phyloP scores from a whole-genome alignment of 2,797 vertebrate species.

The Coreius guichenoti region DNA sequence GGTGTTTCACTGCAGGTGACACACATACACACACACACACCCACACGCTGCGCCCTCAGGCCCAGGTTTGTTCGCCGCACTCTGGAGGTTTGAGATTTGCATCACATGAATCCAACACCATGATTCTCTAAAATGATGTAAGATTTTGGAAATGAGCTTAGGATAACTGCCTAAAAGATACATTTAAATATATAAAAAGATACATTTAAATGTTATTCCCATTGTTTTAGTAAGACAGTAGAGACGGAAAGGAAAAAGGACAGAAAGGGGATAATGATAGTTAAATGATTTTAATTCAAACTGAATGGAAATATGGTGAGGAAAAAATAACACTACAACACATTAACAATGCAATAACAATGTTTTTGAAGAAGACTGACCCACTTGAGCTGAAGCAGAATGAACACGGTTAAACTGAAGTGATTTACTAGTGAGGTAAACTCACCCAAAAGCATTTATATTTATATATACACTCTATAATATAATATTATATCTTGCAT shows the following conservation, averaged over 20 bases:
- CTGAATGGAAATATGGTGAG: background rate
- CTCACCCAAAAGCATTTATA: background rate
- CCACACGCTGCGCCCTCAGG: conserved; percentile 8
- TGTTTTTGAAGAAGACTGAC: background rate
- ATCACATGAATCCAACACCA: background rate
- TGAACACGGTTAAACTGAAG: background rate
- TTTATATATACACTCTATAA: background rate
- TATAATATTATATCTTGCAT: conserved; percentile 1
- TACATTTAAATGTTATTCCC: background rate
- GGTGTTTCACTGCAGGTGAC: conserved; percentile 43
- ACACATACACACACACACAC: background rate
- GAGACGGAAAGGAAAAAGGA: background rate
- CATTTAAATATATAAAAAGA: background rate
- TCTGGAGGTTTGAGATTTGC: conserved; percentile 33
- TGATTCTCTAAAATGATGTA: background rate
- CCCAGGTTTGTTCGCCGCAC: conserved; percentile 15
- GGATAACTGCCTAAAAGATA: background rate
- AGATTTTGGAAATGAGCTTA: background rate
- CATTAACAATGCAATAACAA: background rate
- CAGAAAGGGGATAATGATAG: background rate
- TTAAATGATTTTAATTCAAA: background rate
- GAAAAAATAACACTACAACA: background rate
- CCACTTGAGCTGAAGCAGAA: background rate
- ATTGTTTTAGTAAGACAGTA: background rate
- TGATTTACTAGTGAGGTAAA: background rate